These are phyloP conservation scores for Zaprionus inermis DNA, from an alignment of 1,140 invertebrate genomes.

Conservation along the genomic window DNA sequence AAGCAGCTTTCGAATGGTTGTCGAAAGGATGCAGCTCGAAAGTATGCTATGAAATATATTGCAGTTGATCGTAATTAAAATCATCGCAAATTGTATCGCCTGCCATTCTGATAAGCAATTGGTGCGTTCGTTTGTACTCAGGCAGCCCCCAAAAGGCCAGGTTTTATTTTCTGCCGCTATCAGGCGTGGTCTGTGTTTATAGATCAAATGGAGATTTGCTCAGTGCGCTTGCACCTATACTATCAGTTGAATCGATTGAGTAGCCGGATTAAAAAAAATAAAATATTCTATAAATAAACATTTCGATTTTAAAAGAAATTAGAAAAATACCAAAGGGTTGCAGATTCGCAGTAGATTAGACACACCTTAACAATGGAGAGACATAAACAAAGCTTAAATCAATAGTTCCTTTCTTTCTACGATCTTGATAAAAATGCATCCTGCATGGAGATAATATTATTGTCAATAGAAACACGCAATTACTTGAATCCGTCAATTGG, in stretches of 20 bases:
- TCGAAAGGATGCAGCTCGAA: constrained; percentile 31
- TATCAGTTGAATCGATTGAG: constrained; percentile 7
- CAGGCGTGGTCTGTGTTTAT: background rate
- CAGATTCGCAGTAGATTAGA: background rate
- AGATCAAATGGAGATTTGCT: background rate
- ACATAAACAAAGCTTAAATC: no score
- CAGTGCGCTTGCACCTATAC: constrained; percentile 2
- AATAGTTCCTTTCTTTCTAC: no score
- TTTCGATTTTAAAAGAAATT: background rate
- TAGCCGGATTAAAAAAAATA: background rate
- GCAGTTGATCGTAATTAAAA: constrained; percentile 1
- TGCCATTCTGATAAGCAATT: background rate
- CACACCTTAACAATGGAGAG: no score
- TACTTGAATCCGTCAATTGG: constrained; percentile 24
- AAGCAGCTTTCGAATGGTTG: constrained; percentile 13
- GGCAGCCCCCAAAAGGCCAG: constrained; percentile 39
- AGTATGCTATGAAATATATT: constrained; percentile 51
- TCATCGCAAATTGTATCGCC: background rate
- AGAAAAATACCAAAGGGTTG: background rate
- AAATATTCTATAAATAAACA: background rate
- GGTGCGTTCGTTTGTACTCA: constrained; percentile 26
- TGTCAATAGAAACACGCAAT: background rate
- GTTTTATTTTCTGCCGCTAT: constrained; percentile 46
- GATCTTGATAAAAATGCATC: no score
- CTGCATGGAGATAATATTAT: background rate